Evolutionary conservation across 2,888 invertebrate genomes (phyloP).

Genomic region (Sminthurides aquaticus): DNA sequence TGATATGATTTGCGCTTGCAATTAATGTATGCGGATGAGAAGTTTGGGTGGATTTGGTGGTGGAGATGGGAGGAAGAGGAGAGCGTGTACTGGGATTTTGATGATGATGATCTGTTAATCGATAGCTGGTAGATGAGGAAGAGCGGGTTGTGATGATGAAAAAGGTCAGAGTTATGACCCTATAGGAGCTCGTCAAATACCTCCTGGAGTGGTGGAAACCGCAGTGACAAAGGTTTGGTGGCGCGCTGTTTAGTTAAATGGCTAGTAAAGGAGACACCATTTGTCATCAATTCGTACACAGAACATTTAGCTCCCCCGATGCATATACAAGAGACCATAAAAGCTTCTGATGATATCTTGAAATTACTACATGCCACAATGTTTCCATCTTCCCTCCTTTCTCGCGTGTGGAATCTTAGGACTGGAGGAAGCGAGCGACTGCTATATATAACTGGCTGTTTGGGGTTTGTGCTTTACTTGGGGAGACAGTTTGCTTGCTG

Average conservation of each 20-base stretch:
- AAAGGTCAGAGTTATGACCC: slow-evolving; percentile 44
- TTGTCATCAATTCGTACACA: slow-evolving; percentile 45
- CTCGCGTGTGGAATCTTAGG: too few species aligned
- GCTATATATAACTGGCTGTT: neutral
- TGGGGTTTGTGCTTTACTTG: too few species aligned
- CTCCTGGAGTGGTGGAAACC: slow-evolving; percentile 44
- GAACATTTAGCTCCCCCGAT: slow-evolving; percentile 44
- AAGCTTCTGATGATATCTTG: slow-evolving; percentile 44
- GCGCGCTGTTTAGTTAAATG: slow-evolving; percentile 44
- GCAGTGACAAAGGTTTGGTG: slow-evolving; percentile 41
- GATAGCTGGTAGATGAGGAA: slow-evolving; percentile 27
- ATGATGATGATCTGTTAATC: slow-evolving; percentile 23
- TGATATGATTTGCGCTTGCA: neutral
- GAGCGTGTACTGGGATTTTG: neutral
- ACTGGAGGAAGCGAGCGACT: too few species aligned
- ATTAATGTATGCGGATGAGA: slow-evolving; percentile 6
- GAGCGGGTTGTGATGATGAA: slow-evolving; percentile 35
- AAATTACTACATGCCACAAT: slow-evolving; percentile 35
- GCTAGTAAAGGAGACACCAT: slow-evolving; percentile 45
- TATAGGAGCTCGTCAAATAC: slow-evolving; percentile 43
- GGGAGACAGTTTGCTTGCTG: too few species aligned
- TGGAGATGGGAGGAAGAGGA: neutral
- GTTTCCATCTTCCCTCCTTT: slow-evolving; percentile 14
- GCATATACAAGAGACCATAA: slow-evolving; percentile 44
- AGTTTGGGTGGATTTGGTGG: neutral